Evolutionary conservation across 2,113 vertebrate species (phyloP), one percentile per base, ranked within the genome.

Genomic region (Seriola dumerili): DNA sequence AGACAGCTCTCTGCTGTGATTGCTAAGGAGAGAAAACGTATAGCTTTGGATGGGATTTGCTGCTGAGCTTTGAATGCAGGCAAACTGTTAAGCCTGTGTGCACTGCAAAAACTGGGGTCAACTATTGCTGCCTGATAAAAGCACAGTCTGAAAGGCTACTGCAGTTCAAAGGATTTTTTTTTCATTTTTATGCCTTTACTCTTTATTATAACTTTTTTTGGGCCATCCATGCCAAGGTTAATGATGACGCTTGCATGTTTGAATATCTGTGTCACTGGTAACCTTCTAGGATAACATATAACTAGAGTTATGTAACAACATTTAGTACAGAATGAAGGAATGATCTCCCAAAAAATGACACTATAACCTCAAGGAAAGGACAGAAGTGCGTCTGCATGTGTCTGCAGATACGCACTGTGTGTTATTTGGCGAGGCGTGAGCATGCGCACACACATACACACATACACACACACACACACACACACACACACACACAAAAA

Each of bases 21-120:
- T 85, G 80, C 83, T 25, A 17, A 58, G 36, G 71, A 32, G 29
- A 66, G 63, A 69, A 64, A 83, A 80, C 16, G 1, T 78, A 46
- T 62, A 67, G 71, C 78, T 80, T 36, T 65, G 50, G 23, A 74
- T 46, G 38, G 29, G 25, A 72, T 84, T 73, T 65, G 58, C 40
- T 16, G 52, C 71, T 8, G 52, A 42, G 71, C 72, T 85, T 78
- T 85, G 25, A 83, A 81, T 81, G 50, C 64, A 72, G 42, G 52
- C 5, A 58, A 70, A 84, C 52, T 67, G 21, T 57, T 72, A 66
- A 76, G 67, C 52, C 29, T 58, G 44, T 74, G 65, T 50, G 62
- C 16, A 29, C 19, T 48, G 46, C 44, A 81, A 70, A 70, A 75
- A 70, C 21, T 55, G 61, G 29, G 2, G 29, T 68, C 62, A 42